These are phyloP conservation scores for Anniella stebbinsi DNA, from an alignment of 2,797 vertebrate genomes.

Conservation along the genomic window DNA sequence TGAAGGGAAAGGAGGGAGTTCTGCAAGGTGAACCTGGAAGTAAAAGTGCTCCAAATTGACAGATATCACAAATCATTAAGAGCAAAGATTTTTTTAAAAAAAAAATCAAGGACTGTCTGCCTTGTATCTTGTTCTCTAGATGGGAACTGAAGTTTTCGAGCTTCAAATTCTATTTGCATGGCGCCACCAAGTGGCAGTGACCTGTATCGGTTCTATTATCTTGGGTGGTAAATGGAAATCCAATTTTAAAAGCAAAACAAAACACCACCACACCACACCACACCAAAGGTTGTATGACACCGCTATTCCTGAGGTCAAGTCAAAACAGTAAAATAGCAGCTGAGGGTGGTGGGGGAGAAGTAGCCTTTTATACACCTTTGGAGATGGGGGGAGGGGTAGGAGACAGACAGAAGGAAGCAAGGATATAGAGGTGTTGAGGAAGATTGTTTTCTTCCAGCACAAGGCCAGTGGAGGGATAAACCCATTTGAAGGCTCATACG, in stretches of 20 bases:
- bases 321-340: neutral
- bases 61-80: constrained; percentile 2
- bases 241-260: neutral
- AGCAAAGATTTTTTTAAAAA: neutral
- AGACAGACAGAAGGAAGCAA: neutral
- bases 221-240: neutral
- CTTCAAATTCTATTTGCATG: constrained; percentile 74
- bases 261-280: neutral
- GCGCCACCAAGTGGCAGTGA: constrained; percentile 79
- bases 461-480: neutral
- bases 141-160: neutral
- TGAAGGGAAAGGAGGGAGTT: neutral
- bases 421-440: constrained; percentile 9
- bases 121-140: neutral
- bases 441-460: constrained; percentile 41
- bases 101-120: neutral
- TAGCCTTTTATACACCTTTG: neutral
- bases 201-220: constrained; percentile 42
- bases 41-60: neutral
- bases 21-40: neutral
- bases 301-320: neutral
- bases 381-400: neutral
- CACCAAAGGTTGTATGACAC: neutral
- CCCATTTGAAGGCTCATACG: neutral
- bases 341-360: neutral